phyloP scores from a whole-genome alignment of 2,113 vertebrate genomes.

The zebrafish (Danio rerio) region DNA sequence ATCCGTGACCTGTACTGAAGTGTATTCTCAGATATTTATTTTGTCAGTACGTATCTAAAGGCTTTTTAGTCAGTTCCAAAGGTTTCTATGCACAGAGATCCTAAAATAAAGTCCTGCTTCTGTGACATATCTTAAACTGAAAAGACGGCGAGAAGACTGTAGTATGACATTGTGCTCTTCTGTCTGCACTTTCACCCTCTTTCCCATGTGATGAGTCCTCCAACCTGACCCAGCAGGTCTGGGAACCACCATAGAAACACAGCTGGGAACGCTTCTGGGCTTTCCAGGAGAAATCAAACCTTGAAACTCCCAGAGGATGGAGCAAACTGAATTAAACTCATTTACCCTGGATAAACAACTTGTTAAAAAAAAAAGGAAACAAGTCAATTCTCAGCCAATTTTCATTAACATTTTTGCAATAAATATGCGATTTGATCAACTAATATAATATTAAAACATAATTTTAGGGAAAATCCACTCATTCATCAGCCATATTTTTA shows the following conservation, averaged over 20 bases:
- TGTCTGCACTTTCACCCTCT: background rate
- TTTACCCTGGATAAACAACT: background rate
- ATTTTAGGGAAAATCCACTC: background rate
- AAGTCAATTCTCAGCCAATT: background rate
- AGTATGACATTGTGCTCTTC: background rate
- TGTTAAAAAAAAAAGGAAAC: background rate
- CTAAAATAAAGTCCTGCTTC: constrained; percentile 21
- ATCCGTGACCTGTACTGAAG: background rate
- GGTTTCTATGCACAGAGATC: background rate
- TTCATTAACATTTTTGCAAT: background rate
- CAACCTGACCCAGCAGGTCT: constrained; percentile 25
- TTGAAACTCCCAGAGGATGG: background rate
- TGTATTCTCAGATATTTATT: background rate
- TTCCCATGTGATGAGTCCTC: constrained; percentile 13
- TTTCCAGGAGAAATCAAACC: constrained; percentile 7
- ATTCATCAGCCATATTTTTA: background rate
- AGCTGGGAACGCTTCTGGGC: constrained; percentile 1
- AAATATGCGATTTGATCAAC: background rate
- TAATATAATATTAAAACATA: background rate
- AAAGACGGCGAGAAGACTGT: background rate
- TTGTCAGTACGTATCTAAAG: background rate
- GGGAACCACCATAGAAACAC: constrained; percentile 12
- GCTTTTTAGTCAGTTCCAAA: background rate
- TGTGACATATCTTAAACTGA: background rate
- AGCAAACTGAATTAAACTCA: background rate